phyloP scores from a whole-genome alignment of 37 sponge, comb jelly and placozoan species.

The Eunapius fragilis region DNA sequence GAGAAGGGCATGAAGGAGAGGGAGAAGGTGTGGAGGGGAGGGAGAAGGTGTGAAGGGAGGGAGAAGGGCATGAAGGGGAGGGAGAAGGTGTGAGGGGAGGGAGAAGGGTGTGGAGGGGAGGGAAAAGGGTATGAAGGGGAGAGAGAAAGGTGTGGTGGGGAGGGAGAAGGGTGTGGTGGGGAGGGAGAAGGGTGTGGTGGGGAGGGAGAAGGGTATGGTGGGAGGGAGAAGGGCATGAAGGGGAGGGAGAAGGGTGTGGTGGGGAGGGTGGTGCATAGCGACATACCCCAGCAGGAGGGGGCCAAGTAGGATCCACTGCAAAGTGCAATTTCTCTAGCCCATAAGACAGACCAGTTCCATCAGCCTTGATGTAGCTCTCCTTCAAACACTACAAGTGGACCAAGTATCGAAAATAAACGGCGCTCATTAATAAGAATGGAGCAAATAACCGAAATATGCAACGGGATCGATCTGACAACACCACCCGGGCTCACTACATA shows the following conservation, averaged over 20 bases:
- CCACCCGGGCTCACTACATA: too few species aligned
- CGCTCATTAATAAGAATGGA: too few species aligned
- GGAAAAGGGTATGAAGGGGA: too few species aligned
- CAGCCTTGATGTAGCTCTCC: constrained; percentile 92
- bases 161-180: background rate
- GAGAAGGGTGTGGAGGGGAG: background rate
- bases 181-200: background rate
- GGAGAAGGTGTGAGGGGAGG: background rate
- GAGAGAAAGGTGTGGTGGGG: background rate
- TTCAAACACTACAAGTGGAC: constrained; percentile 76
- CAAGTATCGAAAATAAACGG: too few species aligned
- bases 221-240: background rate
- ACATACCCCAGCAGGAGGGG: background rate
- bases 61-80: background rate
- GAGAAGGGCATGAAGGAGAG: background rate
- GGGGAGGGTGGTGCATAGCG: too few species aligned
- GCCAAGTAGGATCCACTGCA: constrained; percentile 10
- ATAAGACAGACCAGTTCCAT: constrained; percentile 80
- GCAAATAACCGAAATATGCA: too few species aligned
- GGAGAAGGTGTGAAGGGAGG: too few species aligned
- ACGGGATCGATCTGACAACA: too few species aligned
- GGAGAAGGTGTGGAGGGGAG: background rate
- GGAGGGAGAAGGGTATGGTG: background rate
- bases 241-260: background rate
- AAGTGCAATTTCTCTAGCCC: constrained; percentile 82